phyloP scores from a whole-genome alignment of 1,140 invertebrate genomes.

The Acromyrmex echinatior region DNA sequence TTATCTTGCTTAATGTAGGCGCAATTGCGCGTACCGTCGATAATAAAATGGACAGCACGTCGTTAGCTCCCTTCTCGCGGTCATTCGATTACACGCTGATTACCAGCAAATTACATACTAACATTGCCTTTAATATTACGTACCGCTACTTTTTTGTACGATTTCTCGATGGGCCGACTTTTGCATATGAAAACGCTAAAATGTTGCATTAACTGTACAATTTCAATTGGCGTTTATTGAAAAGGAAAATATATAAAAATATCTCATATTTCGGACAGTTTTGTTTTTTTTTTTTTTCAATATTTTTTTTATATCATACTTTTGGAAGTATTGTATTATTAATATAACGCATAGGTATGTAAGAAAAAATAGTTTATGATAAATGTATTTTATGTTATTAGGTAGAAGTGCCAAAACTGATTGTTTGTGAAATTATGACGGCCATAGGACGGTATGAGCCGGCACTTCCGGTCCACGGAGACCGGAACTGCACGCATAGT shows the following conservation, averaged over 20 bases:
- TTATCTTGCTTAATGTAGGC: conserved; percentile 6
- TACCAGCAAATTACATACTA: conserved; percentile 5
- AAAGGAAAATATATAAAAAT: neutral
- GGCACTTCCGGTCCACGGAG: conserved; percentile 64
- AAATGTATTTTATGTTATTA: neutral
- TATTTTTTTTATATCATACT: neutral
- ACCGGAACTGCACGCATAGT: conserved; percentile 71
- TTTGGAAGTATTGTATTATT: neutral
- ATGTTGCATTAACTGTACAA: neutral
- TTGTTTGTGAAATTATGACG: conserved; percentile 14
- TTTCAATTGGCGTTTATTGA: neutral
- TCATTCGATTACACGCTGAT: conserved; percentile 25
- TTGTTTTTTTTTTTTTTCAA: neutral
- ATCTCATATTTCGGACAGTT: neutral
- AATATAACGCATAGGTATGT: neutral
- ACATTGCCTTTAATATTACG: conserved; percentile 6
- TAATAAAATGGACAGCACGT: conserved; percentile 27
- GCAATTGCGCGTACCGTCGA: conserved; percentile 8
- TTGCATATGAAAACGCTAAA: neutral
- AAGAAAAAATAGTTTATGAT: neutral
- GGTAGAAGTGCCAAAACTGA: neutral
- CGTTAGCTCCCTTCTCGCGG: neutral
- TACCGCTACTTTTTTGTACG: neutral
- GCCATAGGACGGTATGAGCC: conserved; percentile 13
- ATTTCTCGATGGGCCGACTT: neutral